phyloP scores from a whole-genome alignment of 35 echinoderm and acorn worm genomes.

The Apostichopus japonicus region DNA sequence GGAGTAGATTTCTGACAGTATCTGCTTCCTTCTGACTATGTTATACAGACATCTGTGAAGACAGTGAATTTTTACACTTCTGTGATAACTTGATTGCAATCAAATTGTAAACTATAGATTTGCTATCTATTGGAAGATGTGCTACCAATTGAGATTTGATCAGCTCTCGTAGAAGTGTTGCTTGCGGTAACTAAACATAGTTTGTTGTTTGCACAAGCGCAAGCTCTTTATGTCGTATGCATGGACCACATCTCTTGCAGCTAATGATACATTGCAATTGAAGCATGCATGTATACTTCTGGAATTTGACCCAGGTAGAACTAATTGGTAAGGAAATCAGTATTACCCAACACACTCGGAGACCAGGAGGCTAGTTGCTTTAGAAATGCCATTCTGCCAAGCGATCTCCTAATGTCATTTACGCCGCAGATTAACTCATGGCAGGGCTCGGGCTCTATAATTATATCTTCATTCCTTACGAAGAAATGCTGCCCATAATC shows the following conservation, averaged over 20 bases:
- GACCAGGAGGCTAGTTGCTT: not conserved
- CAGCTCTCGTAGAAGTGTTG: too few relatives aligned
- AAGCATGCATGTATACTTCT: not conserved
- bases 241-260: not conserved
- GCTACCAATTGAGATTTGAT: too few relatives aligned
- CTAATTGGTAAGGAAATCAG: conserved; percentile 5
- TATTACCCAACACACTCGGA: not conserved
- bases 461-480: not conserved
- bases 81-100: too few relatives aligned
- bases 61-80: too few relatives aligned
- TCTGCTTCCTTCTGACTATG: too few relatives aligned
- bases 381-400: not conserved
- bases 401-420: conserved; percentile 28
- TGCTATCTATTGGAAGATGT: too few relatives aligned
- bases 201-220: too few relatives aligned
- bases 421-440: conserved; percentile 8
- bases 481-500: not conserved
- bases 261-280: not conserved
- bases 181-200: too few relatives aligned
- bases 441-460: not conserved
- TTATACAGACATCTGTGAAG: too few relatives aligned
- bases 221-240: too few relatives aligned
- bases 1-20: too few relatives aligned
- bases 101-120: too few relatives aligned
- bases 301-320: not conserved